Evolutionary conservation across 1,140 invertebrate species (phyloP).

Genomic region (Bombus affinis): DNA sequence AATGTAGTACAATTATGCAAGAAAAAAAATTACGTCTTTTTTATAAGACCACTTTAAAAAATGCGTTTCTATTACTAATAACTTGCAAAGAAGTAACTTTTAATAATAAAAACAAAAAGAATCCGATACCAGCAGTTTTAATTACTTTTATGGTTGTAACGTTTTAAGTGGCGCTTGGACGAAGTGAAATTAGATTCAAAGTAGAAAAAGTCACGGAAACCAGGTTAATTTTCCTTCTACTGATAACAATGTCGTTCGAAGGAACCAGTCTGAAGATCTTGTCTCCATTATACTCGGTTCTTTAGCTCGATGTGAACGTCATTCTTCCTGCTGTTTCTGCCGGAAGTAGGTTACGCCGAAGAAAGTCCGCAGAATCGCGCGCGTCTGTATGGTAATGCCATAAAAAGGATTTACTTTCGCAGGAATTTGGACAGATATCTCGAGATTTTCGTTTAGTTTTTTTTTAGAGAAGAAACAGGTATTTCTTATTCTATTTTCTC

Average conservation of each 20-base stretch:
- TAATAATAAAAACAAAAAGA: neutral
- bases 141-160: neutral
- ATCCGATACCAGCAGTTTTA: too few species aligned
- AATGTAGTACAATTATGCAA: too few species aligned
- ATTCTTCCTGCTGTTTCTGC: constrained; percentile 30
- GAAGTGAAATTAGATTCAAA: constrained; percentile 13
- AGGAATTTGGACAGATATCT: constrained; percentile 19
- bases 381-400: neutral
- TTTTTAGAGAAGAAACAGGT: too few species aligned
- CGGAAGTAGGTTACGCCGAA: constrained; percentile 47
- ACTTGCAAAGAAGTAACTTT: neutral
- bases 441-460: neutral
- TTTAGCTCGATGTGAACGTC: constrained; percentile 30
- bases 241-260: constrained; percentile 62
- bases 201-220: constrained; percentile 37
- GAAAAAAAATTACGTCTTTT: too few species aligned
- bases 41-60: too few species aligned
- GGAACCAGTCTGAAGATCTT: constrained; percentile 52
- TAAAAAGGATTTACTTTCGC: constrained; percentile 32
- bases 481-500: too few species aligned
- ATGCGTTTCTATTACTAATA: too few species aligned
- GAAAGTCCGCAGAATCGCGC: constrained; percentile 43
- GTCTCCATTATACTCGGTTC: constrained; percentile 49
- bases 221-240: constrained; percentile 34
- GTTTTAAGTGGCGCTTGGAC: neutral